Evolutionary conservation across 2,888 invertebrate species (phyloP).

Genomic region (Portevinia maculata): DNA sequence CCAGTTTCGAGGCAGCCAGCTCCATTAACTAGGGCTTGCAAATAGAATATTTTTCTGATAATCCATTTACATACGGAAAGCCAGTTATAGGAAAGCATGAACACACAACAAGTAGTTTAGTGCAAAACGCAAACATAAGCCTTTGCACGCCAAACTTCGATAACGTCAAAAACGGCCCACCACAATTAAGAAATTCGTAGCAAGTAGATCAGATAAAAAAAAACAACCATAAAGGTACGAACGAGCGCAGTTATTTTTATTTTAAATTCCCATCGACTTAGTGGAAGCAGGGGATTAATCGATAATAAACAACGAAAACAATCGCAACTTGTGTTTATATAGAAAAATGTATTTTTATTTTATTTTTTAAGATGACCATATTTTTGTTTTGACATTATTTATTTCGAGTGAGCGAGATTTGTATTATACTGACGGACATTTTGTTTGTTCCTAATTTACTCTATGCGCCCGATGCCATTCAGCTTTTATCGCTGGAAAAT

Average conservation of each 20-base stretch:
- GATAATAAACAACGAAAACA: conserved; percentile 21
- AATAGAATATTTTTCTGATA: no score
- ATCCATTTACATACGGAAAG: no score
- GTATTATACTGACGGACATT: no score
- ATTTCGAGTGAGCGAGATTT: no score
- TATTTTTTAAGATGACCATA: neutral
- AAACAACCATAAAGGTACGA: neutral
- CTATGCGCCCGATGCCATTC: neutral
- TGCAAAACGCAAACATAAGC: neutral
- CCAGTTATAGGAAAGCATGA: no score
- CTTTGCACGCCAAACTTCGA: neutral
- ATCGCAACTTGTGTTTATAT: conserved; percentile 2
- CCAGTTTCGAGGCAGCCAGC: no score
- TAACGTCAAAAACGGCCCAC: neutral
- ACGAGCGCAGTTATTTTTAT: conserved; percentile 17
- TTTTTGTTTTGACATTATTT: neutral
- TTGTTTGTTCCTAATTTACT: no score
- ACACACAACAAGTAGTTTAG: no score
- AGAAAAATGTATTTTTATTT: conserved; percentile 11
- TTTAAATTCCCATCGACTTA: conserved; percentile 7
- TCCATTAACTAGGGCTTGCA: no score
- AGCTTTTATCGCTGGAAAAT: conserved; percentile 1
- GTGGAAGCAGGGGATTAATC: conserved; percentile 7
- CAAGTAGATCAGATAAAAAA: neutral
- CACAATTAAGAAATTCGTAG: conserved; percentile 5